Conservation (phyloP, 2,113 vertebrate genomes). For the Alces alces region DNA sequence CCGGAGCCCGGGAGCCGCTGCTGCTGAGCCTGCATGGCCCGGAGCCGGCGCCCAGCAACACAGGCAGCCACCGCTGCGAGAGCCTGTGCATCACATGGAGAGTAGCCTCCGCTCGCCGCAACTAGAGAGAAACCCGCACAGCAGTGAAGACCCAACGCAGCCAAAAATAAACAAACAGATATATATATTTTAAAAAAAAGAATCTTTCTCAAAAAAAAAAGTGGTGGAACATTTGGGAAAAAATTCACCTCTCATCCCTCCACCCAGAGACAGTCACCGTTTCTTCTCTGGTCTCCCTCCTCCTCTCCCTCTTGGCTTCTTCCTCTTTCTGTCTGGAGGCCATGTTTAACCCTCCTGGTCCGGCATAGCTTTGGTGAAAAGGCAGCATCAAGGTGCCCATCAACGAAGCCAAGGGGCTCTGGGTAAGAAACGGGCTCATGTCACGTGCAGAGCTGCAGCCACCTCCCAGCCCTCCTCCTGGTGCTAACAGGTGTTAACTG, state of each 20-base stretch:
- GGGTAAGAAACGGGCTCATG: not conserved
- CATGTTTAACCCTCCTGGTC: not conserved
- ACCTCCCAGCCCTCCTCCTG: not conserved
- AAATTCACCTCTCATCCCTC: not conserved
- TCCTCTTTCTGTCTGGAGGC: not conserved
- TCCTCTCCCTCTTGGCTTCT: too few species aligned
- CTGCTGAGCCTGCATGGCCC: accelerated
- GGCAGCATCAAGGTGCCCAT: not conserved
- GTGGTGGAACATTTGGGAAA: not conserved
- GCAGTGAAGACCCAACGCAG: not conserved
- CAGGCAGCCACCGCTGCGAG: accelerated
- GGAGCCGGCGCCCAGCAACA: not conserved
- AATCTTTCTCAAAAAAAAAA: not conserved
- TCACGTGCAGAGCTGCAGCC: not conserved
- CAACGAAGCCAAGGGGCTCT: not conserved
- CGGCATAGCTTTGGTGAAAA: not conserved
- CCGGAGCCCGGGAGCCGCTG: not conserved
- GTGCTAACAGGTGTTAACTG: conserved; percentile 27
- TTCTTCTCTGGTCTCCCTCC: not conserved
- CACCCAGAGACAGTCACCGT: not conserved
- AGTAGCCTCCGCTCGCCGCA: not conserved
- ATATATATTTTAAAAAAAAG: too few species aligned
- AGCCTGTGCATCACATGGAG: not conserved
- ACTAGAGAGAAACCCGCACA: accelerated
- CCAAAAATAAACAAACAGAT: not conserved